Conservation (phyloP, 1,140 invertebrate species). For the Drosophila setifemur region DNA sequence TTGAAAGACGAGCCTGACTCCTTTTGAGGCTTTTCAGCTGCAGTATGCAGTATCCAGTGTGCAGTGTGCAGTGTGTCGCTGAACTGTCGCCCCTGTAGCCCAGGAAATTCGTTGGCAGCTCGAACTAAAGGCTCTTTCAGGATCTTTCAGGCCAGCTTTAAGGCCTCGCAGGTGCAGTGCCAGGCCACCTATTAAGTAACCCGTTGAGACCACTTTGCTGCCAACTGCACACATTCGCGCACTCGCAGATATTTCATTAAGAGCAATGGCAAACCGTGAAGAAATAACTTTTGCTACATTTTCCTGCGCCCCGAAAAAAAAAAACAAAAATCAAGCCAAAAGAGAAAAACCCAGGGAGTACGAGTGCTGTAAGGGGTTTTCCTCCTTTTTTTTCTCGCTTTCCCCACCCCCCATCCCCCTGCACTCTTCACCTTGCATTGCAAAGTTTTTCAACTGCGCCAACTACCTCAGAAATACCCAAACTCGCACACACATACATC, state of each 20-base stretch:
- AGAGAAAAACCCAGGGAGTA: conserved; percentile 33
- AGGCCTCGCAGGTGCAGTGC: neutral
- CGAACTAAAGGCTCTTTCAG: neutral
- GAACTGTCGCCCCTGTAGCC: conserved; percentile 38
- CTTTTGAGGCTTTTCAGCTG: conserved; percentile 46
- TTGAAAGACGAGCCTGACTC: conserved; percentile 57
- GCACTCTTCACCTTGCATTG: conserved; percentile 31
- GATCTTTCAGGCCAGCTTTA: neutral
- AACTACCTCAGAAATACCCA: conserved; percentile 48
- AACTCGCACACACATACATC: conserved; percentile 4
- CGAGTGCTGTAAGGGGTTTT: conserved; percentile 47
- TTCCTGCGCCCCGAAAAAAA: conserved; percentile 48
- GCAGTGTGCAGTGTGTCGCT: conserved; percentile 49
- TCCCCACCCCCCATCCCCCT: neutral
- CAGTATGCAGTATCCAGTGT: conserved; percentile 14
- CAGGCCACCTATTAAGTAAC: conserved; percentile 51
- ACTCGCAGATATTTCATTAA: conserved; percentile 56
- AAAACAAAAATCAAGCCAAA: conserved; percentile 13
- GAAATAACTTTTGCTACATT: conserved; percentile 77
- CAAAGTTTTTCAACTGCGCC: conserved; percentile 73
- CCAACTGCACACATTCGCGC: conserved; percentile 36
- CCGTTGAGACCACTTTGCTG: conserved; percentile 45
- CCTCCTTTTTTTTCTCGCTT: neutral
- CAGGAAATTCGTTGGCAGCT: neutral
- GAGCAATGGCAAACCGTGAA: conserved; percentile 61